A percentile compares a stretch with the other conserved stretches of the same genome.
phyloP scores from a whole-genome alignment of 2,888 invertebrate genomes.

The Melinaea marsaeus region DNA sequence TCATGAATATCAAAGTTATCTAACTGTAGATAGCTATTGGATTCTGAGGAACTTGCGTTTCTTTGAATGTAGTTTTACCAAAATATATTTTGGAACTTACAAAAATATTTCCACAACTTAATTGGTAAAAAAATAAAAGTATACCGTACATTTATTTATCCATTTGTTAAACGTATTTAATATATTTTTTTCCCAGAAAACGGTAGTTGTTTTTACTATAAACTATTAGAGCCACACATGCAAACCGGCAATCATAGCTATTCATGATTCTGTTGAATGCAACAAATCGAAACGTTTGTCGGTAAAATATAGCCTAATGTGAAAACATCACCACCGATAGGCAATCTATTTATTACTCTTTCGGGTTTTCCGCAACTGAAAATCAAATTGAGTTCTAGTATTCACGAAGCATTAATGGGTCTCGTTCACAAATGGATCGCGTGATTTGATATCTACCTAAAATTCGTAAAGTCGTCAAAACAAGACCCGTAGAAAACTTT shows the following conservation, averaged over 20 bases:
- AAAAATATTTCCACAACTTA: neutral
- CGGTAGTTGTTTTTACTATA: conserved; percentile 43
- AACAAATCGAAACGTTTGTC: conserved; percentile 58
- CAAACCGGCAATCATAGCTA: conserved; percentile 64
- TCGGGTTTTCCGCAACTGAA: conserved; percentile 21
- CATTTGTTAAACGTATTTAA: conserved; percentile 8
- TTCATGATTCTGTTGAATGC: conserved; percentile 57
- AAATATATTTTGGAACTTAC: neutral
- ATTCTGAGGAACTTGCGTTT: conserved; percentile 1
- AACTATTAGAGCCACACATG: conserved; percentile 60
- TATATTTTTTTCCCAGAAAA: conserved; percentile 9
- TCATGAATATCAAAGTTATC: conserved; percentile 7
- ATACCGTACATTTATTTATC: no score
- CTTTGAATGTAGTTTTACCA: neutral
- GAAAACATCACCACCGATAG: conserved; percentile 30
- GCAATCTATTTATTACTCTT: conserved; percentile 30
- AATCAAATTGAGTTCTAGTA: conserved; percentile 22
- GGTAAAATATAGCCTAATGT: conserved; percentile 38
- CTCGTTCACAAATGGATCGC: conserved; percentile 22
- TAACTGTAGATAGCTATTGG: conserved; percentile 3
- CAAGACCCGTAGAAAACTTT: conserved; percentile 55
- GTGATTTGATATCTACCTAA: conserved; percentile 26
- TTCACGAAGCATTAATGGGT: conserved; percentile 21
- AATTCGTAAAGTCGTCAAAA: conserved; percentile 51
- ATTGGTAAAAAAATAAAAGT: neutral